A percentile compares a stretch with the other conserved stretches of the same genome.
phyloP scores from a whole-genome alignment of 2,888 invertebrate genomes.

The Anoplius nigerrimus region DNA sequence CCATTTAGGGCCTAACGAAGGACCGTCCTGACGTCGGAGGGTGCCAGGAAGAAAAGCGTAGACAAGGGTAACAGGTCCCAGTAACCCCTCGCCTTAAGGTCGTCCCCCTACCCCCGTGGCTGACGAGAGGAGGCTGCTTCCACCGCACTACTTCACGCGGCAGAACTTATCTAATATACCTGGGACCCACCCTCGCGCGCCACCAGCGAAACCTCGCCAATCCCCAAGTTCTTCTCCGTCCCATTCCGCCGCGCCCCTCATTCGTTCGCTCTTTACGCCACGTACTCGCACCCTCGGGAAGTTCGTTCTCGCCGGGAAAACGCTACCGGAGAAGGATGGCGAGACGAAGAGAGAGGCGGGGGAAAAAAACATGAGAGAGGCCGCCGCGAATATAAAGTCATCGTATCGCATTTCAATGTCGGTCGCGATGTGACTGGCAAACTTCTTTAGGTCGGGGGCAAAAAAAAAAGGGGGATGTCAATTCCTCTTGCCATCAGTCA shows the following conservation, averaged over 20 bases:
- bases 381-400: slow-evolving; percentile 54
- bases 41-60: slow-evolving; percentile 4
- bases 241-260: not conserved
- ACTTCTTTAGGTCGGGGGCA: no score
- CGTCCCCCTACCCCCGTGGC: slow-evolving; percentile 20
- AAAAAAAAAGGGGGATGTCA: no score
- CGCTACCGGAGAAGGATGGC: not conserved
- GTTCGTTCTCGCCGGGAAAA: slow-evolving; percentile 36
- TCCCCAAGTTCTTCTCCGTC: not conserved
- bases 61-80: slow-evolving; percentile 23
- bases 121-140: slow-evolving; percentile 52
- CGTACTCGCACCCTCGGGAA: slow-evolving; percentile 54
- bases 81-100: slow-evolving; percentile 38
- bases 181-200: slow-evolving; percentile 41
- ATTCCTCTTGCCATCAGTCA: no score
- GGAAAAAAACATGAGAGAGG: slow-evolving; percentile 38
- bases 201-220: slow-evolving; percentile 36
- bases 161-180: slow-evolving; percentile 66
- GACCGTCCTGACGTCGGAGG: not conserved
- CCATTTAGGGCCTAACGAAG: slow-evolving; percentile 1
- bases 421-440: slow-evolving; percentile 15
- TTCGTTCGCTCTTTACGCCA: slow-evolving; percentile 29
- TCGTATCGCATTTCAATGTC: slow-evolving; percentile 36
- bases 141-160: slow-evolving; percentile 57
- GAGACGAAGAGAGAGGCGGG: slow-evolving; percentile 24